Percentiles rank a stretch among this genome's conserved stretches.
These are phyloP conservation scores for Callosobruchus maculatus DNA, from an alignment of 2,888 invertebrate genomes.

Conservation along the genomic window DNA sequence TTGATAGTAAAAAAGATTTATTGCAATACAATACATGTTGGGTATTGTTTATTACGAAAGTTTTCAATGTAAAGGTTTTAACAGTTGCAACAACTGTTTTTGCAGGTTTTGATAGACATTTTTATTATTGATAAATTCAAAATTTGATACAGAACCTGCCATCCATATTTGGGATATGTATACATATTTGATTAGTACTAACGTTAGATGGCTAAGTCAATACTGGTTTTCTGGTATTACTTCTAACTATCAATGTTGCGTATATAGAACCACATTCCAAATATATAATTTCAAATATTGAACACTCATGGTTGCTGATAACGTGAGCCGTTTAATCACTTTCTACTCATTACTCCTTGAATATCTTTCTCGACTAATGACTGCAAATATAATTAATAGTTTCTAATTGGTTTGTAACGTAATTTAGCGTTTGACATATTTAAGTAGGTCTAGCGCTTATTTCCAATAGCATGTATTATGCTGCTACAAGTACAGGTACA, in stretches of 20 bases:
- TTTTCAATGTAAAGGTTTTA: background rate
- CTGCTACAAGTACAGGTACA: background rate
- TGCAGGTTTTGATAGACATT: background rate
- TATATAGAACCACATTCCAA: background rate
- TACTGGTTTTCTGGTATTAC: too few species aligned
- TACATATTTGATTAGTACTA: too few species aligned
- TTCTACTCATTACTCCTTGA: background rate
- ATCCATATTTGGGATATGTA: too few species aligned
- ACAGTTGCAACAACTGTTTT: background rate
- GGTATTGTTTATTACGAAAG: background rate
- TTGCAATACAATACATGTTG: background rate
- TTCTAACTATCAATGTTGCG: too few species aligned
- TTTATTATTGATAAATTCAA: background rate
- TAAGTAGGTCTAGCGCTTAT: background rate
- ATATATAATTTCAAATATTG: background rate
- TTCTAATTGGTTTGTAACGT: constrained; percentile 5
- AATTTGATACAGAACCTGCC: too few species aligned
- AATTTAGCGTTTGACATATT: background rate
- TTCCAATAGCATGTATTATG: background rate
- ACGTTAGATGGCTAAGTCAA: too few species aligned
- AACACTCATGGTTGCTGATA: background rate
- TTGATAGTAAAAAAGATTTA: background rate
- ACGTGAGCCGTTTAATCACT: background rate
- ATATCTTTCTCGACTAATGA: background rate
- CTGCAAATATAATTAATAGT: constrained; percentile 9